Base-by-base conservation (phyloP, 2,113 vertebrate genomes). In the Boleophthalmus pectinirostris region DNA sequence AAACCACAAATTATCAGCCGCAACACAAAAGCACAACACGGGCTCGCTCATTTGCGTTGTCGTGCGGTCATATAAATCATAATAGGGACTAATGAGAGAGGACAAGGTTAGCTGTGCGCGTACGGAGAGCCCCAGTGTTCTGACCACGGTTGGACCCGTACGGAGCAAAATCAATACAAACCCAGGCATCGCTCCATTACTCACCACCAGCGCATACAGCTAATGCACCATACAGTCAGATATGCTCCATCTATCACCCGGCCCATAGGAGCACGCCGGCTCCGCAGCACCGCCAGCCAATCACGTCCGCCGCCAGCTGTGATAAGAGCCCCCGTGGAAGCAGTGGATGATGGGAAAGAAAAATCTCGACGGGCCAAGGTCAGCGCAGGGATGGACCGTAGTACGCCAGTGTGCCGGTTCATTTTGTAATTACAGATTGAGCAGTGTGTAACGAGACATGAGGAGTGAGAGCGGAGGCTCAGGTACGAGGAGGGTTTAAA, bases 241-340 rank as follows among this genome's bases (percentile, higher is more conserved):
- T 66, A 9, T 56, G 9, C 67, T 69, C 33, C 78, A 81, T 78
- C 49, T 20, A 80, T 80, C 65, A 70, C 12, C 12, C 64, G 51
- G 51, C 46, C 23, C 61, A 53, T 38, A 35, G 38, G 51, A 47
- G 63, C 29, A 51, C 47, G 23, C 47, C 64, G 46, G 18, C 66
- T 33, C 0, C 18, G 60, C 66, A 60, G 54, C 60, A 18, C 29
- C 35, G 20, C n/a, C 16, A 1, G 35, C 25, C 38, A 76, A 47
- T 68, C 72, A 73, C 78, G 24, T 57, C 9, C 71, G 76, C 78
- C 21, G 60, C 51, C 70, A 61, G 72, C 69, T 12, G 38, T 16
- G 18, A 53, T 51, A 45, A 25, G 21, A 12, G 14, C 38, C 29
- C 70, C 29, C 29, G 56, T n/a, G 68, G 4, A 60, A 53, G 21